Conservation (phyloP, 1,140 invertebrate genomes). For the Bombus polaris region DNA sequence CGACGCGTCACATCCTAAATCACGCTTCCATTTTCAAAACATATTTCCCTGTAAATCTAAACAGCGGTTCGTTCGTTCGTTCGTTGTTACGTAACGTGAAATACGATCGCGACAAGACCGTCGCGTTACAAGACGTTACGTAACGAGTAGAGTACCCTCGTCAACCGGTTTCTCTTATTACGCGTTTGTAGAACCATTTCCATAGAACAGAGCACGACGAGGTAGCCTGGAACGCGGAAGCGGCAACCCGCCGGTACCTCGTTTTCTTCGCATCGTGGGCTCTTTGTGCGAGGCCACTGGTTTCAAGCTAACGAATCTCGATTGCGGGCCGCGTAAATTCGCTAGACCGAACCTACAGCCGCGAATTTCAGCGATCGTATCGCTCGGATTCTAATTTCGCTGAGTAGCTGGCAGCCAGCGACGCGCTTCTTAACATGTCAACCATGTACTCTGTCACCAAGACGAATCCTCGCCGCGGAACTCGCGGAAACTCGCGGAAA, state of each 20-base stretch:
- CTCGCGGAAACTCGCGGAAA: slow-evolving; percentile 42
- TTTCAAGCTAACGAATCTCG: slow-evolving; percentile 34
- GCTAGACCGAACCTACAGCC: neutral
- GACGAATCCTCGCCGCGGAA: slow-evolving; percentile 29
- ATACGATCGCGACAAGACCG: neutral
- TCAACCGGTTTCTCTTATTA: slow-evolving; percentile 9
- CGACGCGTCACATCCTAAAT: neutral
- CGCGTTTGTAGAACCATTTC: neutral
- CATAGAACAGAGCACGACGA: neutral
- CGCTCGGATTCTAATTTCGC: slow-evolving; percentile 63
- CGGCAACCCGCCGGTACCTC: neutral
- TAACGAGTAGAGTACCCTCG: slow-evolving; percentile 6
- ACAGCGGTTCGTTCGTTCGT: neutral
- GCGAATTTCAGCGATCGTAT: slow-evolving; percentile 48
- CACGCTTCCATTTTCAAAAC: neutral
- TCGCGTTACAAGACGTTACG: neutral
- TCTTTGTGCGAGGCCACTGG: neutral
- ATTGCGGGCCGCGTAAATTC: neutral
- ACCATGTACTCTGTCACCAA: neutral
- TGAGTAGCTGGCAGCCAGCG: slow-evolving; percentile 47
- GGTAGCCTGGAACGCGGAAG: neutral
- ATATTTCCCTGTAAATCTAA: neutral
- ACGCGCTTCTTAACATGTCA: slow-evolving; percentile 38
- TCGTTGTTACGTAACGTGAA: neutral
- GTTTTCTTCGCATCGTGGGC: neutral